Base-by-base conservation (phyloP, 2,888 invertebrate genomes). In the Drosophila neotestacea region DNA sequence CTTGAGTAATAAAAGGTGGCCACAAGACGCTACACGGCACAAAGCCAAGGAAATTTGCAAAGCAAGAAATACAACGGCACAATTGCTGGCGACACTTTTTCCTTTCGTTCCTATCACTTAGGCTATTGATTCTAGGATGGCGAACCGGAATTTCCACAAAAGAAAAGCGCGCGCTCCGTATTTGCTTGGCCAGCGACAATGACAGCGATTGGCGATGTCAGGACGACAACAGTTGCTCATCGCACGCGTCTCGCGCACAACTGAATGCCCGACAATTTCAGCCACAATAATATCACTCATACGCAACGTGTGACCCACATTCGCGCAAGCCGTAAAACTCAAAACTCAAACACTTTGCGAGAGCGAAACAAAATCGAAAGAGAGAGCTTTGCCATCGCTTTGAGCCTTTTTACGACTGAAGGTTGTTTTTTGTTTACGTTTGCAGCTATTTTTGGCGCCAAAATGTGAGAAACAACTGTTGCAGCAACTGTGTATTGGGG, bases 381-480 rank as follows among this genome's bases (percentile, higher is more conserved):
- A 38, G 34, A 10, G 61, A 48, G 46, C 61, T 68, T 67, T 66
- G 41, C 58, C 27, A 16, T 6, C 13, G 30, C 38, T 61, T 55
- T 73, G 68, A 74, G 72, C 22, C 54, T 38, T 70, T 70, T 70
- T 58, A 10, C 27, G 16, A 58, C 27, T 28, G 44, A 61, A 63
- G 55, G 54, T 62, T 58, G 58, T 16, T 13, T 39, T 69, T 72
- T 87, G 76, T 87, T 86, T 87, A 87, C 70, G 48, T 84, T 73
- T 61, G 58, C 58, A 44, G 87, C 82, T 85, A 84, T 85, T 85
- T 88, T 87, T 85, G 84, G 89, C 84, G 84, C 87, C 89, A 88
- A 85, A 73, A 51, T 61, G 62, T 44, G 47, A 30, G 30, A 64
- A 77, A 73, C 84, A 84, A 85, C 84, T 85, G 84, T 85, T 85